Evolutionary conservation across 2,888 invertebrate genomes (phyloP).

Genomic region (Parnassius glacialis): DNA sequence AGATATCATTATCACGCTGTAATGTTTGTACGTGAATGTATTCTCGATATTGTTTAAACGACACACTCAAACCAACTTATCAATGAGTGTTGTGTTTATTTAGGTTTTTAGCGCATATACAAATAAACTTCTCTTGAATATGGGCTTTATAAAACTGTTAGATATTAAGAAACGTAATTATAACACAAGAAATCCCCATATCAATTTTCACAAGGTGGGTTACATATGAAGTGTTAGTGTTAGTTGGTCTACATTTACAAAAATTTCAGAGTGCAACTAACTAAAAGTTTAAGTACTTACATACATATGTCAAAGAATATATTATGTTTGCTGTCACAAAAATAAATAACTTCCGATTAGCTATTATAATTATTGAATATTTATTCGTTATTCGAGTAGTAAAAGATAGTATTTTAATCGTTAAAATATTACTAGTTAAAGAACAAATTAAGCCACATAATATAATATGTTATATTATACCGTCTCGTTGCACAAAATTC

Average conservation of each 20-base stretch:
- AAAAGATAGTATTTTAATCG: too few relatives aligned
- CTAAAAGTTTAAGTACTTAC: too few relatives aligned
- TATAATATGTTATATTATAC: too few relatives aligned
- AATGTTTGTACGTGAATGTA: not conserved
- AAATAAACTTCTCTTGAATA: slow-evolving; percentile 7
- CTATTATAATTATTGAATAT: too few relatives aligned
- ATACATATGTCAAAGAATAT: too few relatives aligned
- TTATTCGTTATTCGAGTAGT: too few relatives aligned
- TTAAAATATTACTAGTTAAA: too few relatives aligned
- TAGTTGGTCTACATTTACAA: not conserved
- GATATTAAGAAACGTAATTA: slow-evolving; percentile 9
- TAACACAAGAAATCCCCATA: not conserved
- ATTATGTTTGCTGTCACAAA: too few relatives aligned
- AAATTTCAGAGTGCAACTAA: too few relatives aligned
- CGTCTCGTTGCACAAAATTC: too few relatives aligned
- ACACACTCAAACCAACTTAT: slow-evolving; percentile 1
- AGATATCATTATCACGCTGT: slow-evolving; percentile 1
- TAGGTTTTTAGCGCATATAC: slow-evolving; percentile 6
- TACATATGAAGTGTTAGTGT: slow-evolving; percentile 8
- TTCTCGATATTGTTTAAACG: not conserved
- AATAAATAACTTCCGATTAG: too few relatives aligned
- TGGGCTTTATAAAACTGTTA: slow-evolving; percentile 1
- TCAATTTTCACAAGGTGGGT: slow-evolving; percentile 21
- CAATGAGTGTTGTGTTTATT: slow-evolving; percentile 10
- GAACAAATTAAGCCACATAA: too few relatives aligned